A percentile compares a stretch with the other conserved stretches of the same genome.
These are phyloP conservation scores for Drosophila anceps DNA, from an alignment of 2,888 invertebrate species.

Conservation along the genomic window DNA sequence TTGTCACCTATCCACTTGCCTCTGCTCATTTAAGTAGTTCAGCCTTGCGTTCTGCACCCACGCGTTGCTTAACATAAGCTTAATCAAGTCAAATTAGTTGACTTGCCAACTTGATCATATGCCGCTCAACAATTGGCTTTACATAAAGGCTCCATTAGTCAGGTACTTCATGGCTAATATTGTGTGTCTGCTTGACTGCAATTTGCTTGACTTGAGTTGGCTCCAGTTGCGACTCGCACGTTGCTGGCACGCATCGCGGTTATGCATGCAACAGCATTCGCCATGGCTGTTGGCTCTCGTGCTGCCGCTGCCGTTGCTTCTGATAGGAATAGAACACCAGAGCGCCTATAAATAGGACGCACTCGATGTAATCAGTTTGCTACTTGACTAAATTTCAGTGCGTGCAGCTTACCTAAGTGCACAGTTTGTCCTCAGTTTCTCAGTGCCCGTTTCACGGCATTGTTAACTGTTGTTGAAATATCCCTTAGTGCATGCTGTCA, in stretches of 20 bases:
- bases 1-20: background rate
- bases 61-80: background rate
- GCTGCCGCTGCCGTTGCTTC: constrained; percentile 3
- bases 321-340: constrained; percentile 24
- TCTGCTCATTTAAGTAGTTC: background rate
- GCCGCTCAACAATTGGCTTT: background rate
- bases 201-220: background rate
- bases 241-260: constrained; percentile 35
- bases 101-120: background rate
- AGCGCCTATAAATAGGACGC: constrained; percentile 24
- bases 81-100: background rate
- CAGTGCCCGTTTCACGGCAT: background rate
- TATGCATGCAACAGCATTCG: constrained; percentile 17
- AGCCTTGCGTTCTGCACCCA: background rate
- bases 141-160: constrained; percentile 1
- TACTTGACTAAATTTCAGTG: constrained; percentile 20
- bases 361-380: constrained; percentile 30
- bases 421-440: background rate
- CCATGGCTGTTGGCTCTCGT: constrained; percentile 2
- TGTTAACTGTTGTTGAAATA: background rate
- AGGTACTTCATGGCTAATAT: background rate
- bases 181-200: background rate
- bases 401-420: constrained; percentile 28
- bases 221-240: constrained; percentile 26
- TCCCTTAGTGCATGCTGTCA: constrained; percentile 8